Evolutionary conservation across 2,797 vertebrate genomes (phyloP).

Genomic region (Rhabdophis nuchalis): DNA sequence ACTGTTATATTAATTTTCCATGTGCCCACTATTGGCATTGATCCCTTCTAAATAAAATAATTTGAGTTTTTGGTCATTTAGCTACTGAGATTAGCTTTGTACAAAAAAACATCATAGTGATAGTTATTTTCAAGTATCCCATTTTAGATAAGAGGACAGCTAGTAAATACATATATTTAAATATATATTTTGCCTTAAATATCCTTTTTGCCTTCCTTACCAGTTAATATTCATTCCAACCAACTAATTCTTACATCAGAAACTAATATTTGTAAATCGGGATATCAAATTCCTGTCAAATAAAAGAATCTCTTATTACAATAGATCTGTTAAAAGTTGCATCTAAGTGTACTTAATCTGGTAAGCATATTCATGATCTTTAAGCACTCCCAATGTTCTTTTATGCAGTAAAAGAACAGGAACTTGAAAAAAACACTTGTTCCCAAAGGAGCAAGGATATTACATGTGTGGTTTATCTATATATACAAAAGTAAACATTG

Average conservation of each 20-base stretch:
- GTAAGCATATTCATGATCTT: neutral
- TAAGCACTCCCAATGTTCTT: neutral
- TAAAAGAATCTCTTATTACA: neutral
- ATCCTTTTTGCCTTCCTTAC: constrained; percentile 31
- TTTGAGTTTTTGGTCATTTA: constrained; percentile 27
- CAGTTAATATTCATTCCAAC: constrained; percentile 5
- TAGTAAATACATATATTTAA: constrained; percentile 28
- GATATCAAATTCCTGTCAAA: neutral
- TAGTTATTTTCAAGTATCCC: constrained; percentile 42
- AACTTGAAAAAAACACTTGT: neutral
- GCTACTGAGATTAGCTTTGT: neutral
- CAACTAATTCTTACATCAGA: neutral
- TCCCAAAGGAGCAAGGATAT: neutral
- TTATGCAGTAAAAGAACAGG: fast-evolving
- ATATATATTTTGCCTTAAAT: too few species aligned
- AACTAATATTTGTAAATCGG: constrained; percentile 7
- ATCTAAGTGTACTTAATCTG: neutral
- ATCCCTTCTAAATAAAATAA: constrained; percentile 40
- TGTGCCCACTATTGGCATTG: constrained; percentile 30
- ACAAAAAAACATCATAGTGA: neutral
- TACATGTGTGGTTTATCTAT: neutral
- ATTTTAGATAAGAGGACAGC: constrained; percentile 23
- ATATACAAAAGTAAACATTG: neutral
- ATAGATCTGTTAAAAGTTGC: neutral
- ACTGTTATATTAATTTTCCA: constrained; percentile 19